Evolutionary conservation across 2,797 vertebrate species (phyloP).

Genomic region (Bufotes viridis): DNA sequence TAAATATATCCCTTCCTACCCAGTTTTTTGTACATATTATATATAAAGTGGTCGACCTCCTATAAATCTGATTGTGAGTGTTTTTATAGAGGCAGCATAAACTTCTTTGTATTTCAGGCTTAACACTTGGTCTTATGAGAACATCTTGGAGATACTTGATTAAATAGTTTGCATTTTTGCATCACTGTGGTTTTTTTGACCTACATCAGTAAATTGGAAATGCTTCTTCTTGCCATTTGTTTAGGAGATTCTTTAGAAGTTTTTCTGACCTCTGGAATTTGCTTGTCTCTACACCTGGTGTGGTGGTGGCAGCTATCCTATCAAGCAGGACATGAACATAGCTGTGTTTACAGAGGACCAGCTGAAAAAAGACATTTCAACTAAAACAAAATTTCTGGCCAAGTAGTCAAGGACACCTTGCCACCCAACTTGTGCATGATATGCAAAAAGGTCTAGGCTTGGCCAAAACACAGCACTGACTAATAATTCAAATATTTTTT

Average conservation of each 20-base stretch:
- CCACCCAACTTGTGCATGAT: not conserved
- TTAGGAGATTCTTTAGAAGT: constrained; percentile 7
- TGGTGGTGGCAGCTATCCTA: constrained; percentile 4
- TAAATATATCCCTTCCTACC: too few species aligned
- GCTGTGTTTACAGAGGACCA: constrained; percentile 40
- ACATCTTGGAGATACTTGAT: not conserved
- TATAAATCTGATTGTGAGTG: constrained; percentile 52
- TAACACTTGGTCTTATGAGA: not conserved
- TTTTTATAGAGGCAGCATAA: constrained; percentile 33
- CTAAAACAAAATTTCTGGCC: constrained; percentile 29
- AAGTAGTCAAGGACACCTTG: constrained; percentile 30
- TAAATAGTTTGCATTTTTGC: not conserved
- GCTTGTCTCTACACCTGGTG: constrained; percentile 44
- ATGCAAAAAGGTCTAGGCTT: not conserved
- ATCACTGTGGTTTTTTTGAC: not conserved
- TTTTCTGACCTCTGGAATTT: constrained; percentile 12
- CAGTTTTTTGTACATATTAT: too few species aligned
- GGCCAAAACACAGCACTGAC: constrained; percentile 33
- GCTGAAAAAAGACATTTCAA: constrained; percentile 46
- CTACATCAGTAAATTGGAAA: not conserved
- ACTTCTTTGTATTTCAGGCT: not conserved
- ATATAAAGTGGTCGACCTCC: too few species aligned
- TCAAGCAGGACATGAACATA: not conserved
- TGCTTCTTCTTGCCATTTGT: constrained; percentile 29
- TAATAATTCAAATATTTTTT: constrained; percentile 7